Base-by-base conservation (phyloP, 2,888 invertebrate genomes). In the Phortica okadai region DNA sequence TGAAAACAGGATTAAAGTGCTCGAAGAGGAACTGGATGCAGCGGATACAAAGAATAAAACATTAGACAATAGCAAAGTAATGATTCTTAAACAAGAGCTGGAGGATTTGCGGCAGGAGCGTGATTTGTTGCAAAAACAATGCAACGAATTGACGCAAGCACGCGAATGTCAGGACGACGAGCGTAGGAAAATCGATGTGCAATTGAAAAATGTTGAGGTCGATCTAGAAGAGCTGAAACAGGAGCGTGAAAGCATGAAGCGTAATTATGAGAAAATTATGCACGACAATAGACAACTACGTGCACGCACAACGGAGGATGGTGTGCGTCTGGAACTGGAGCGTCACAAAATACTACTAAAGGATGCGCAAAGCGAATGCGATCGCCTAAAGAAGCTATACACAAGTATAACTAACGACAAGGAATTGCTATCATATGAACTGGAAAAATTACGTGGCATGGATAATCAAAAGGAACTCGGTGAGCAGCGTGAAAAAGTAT, bases 341-440 rank as follows among this genome's bases (percentile, higher is more conserved):
- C 91, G 92, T 0, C 92, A 92, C 75, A 93, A 93, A 79, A 91
- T 91, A 8, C 91, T 93, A 59, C 89, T 94, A 0, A 93, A 93
- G 72, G 93, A 93, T 75, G 92, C 93, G 1, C 91, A 93, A 69
- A 91, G 92, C 21, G 94, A 94, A 81, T 93, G 93, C 59, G 92
- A 92, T 3, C 93, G 94, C 5, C 86, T 94, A 0, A 94, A 94
- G 82, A 92, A 90, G 41, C 86, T 93, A 6, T 94, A 92, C 77
- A 91, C 92, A 73, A 90, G 94, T 89, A 94, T 94, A 3, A 94
- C 94, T 79, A 93, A 93, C 79, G 92, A 93, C 6, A 93, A 94
- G 70, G 94, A 94, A 76, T 88, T 93, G n/a, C 90, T 93, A 5
- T 90, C 92, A 41, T 92, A 93, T 79, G 93, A 94, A 84, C 85